Percentiles rank a stretch among this genome's conserved stretches.
These are phyloP conservation scores for Cepaea nemoralis DNA, from an alignment of 1,140 invertebrate genomes.

Conservation along the genomic window DNA sequence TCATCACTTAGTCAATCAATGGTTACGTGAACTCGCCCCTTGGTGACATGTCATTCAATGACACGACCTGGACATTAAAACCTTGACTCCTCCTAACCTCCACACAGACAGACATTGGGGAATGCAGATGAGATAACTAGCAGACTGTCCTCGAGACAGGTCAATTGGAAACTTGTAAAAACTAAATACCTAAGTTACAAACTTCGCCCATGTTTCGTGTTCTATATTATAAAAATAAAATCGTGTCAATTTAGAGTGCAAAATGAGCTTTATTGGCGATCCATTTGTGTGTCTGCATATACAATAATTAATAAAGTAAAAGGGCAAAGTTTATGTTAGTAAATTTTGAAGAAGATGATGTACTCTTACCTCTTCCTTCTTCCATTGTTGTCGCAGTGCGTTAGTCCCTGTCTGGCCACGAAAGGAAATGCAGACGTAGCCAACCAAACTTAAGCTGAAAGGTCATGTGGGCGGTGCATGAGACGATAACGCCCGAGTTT, in stretches of 20 bases:
- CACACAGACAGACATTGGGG: too few relatives aligned
- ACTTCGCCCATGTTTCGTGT: background rate
- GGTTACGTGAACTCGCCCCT: too few relatives aligned
- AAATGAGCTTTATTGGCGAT: too few relatives aligned
- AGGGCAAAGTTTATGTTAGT: background rate
- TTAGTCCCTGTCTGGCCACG: background rate
- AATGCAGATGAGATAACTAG: too few relatives aligned
- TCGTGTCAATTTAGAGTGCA: too few relatives aligned
- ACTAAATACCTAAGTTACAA: too few relatives aligned
- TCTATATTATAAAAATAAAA: too few relatives aligned
- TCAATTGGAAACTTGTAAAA: background rate
- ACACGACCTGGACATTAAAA: slow-evolving; percentile 6
- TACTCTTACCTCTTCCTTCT: background rate
- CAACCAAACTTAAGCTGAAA: slow-evolving; percentile 7
- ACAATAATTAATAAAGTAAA: background rate
- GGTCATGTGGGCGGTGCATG: slow-evolving; percentile 7
- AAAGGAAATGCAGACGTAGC: slow-evolving; percentile 7
- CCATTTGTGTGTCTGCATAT: too few relatives aligned
- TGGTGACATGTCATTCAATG: slow-evolving; percentile 11
- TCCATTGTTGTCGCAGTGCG: background rate
- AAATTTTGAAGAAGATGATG: background rate
- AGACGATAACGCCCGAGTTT: background rate
- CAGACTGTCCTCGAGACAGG: background rate
- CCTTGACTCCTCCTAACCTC: background rate
- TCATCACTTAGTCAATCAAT: too few relatives aligned